Conservation (phyloP, 2,888 invertebrate genomes). For the Elaeidobius kamerunicus region DNA sequence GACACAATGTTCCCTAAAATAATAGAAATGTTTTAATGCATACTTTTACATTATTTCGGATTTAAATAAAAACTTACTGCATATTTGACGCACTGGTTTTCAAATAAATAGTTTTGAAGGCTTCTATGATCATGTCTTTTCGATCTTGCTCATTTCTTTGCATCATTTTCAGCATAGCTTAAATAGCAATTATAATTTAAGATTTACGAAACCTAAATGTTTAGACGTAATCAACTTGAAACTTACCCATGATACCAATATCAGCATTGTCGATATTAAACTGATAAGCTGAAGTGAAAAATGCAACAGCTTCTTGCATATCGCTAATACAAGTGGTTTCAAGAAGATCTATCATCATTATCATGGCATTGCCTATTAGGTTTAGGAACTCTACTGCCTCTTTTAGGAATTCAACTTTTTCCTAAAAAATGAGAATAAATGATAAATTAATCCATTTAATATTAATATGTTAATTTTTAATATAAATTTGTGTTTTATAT, state of each 20-base stretch:
- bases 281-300: conserved; percentile 77
- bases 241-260: conserved; percentile 57
- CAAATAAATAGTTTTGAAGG: conserved; percentile 72
- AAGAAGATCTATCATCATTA: conserved; percentile 69
- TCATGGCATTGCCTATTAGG: conserved; percentile 50
- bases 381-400: conserved; percentile 46
- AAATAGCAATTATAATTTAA: conserved; percentile 17
- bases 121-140: conserved; percentile 71
- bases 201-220: background rate
- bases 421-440: conserved; percentile 6
- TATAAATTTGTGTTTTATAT: too few relatives aligned
- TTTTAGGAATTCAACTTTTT: conserved; percentile 65
- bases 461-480: background rate
- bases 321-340: conserved; percentile 73
- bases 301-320: conserved; percentile 84
- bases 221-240: background rate
- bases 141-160: conserved; percentile 76
- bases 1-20: conserved; percentile 52
- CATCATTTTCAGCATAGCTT: conserved; percentile 73
- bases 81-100: conserved; percentile 53
- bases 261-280: conserved; percentile 74
- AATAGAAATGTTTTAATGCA: background rate
- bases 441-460: background rate
- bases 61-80: conserved; percentile 43
- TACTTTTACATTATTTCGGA: background rate